Evolutionary conservation across 2,888 invertebrate genomes (phyloP).

Genomic region (Lobophora halterata): DNA sequence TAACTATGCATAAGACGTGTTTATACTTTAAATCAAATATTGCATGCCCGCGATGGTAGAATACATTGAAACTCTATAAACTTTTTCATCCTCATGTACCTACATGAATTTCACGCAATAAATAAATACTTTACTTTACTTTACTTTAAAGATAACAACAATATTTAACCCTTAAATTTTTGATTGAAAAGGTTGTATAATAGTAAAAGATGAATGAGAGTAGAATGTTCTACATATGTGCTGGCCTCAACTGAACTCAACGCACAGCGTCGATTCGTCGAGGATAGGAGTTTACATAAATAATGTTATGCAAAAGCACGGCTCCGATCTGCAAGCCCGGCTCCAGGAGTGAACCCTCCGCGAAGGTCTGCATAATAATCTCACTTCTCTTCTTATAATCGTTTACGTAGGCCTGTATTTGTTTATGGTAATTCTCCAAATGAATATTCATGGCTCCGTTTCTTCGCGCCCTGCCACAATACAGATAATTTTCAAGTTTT

Average conservation of each 20-base stretch:
- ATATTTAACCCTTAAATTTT: no score
- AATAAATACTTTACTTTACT: no score
- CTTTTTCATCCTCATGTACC: no score
- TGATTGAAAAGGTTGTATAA: no score
- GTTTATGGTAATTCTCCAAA: conserved; percentile 45
- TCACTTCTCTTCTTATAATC: conserved; percentile 35
- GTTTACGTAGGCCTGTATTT: conserved; percentile 41
- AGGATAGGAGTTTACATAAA: conserved; percentile 8
- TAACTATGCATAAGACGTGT: no score
- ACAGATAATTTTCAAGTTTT: conserved; percentile 37
- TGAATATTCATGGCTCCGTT: conserved; percentile 45
- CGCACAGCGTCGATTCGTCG: conserved; percentile 3
- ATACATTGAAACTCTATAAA: no score
- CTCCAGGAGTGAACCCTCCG: conserved; percentile 16
- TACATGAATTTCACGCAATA: no score
- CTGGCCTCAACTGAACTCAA: conserved; percentile 2
- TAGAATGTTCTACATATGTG: no score
- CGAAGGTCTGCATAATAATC: conserved; percentile 31
- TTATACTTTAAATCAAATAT: no score
- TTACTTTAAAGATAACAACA: no score
- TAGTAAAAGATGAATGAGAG: no score
- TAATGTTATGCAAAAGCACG: conserved; percentile 23
- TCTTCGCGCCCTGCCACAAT: conserved; percentile 32
- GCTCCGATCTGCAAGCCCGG: conserved; percentile 13
- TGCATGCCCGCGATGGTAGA: no score